Evolutionary conservation across 2,797 vertebrate species (phyloP).

Genomic region (Spinus olivaceus): DNA sequence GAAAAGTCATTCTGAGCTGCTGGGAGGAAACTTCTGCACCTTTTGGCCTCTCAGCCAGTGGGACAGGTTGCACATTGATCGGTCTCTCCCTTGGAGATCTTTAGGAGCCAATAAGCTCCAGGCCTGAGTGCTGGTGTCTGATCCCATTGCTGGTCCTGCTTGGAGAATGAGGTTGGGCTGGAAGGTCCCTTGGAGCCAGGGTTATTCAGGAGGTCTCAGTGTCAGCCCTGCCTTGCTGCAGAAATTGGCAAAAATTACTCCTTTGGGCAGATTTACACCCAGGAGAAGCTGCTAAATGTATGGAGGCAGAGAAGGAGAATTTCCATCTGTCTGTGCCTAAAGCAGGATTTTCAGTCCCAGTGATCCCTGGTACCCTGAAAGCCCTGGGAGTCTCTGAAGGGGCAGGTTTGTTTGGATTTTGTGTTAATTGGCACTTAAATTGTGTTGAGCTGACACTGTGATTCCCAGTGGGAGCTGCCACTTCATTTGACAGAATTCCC

Average conservation of each 20-base stretch:
- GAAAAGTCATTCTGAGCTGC: not conserved
- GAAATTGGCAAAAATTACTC: not conserved
- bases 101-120: not conserved
- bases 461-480: not conserved
- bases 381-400: not conserved
- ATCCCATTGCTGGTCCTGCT: not conserved
- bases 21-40: not conserved
- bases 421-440: not conserved
- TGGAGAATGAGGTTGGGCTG: not conserved
- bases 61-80: not conserved
- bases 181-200: not conserved
- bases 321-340: not conserved
- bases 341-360: not conserved
- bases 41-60: rapidly evolving
- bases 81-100: not conserved
- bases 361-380: not conserved
- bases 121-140: not conserved
- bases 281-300: not conserved
- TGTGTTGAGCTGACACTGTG: not conserved
- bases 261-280: not conserved
- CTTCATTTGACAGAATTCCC: not conserved
- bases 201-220: not conserved
- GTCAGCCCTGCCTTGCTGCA: not conserved
- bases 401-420: not conserved
- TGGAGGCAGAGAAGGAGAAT: not conserved